A percentile compares a stretch with the other conserved stretches of the same genome.
Evolutionary conservation across 2,113 vertebrate genomes (phyloP).

Genomic region (Eulemur macaco): DNA sequence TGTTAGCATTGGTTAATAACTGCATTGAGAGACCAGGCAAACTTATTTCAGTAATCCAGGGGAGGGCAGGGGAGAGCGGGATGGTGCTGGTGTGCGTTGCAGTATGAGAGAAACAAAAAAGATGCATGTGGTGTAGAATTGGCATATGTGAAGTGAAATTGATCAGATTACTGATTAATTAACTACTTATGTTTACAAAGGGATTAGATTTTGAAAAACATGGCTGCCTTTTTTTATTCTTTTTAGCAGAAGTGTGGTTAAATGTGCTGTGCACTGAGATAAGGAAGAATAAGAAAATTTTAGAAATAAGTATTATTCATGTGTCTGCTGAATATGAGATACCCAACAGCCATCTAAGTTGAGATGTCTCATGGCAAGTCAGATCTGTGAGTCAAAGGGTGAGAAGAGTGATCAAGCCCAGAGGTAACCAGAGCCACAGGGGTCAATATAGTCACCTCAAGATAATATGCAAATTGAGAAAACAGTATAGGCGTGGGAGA

Average conservation of each 20-base stretch:
- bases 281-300: background rate
- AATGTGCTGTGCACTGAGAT: background rate
- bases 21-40: background rate
- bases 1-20: background rate
- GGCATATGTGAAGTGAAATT: background rate
- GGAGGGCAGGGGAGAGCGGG: no score
- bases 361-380: background rate
- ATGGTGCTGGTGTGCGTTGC: background rate
- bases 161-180: background rate
- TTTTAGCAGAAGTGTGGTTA: background rate
- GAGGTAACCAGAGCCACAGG: background rate
- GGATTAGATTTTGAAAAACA: background rate
- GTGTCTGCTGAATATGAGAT: background rate
- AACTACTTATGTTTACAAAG: background rate
- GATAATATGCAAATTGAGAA: background rate
- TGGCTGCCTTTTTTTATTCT: background rate
- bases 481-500: background rate
- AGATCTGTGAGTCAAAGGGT: background rate
- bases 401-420: background rate
- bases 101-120: background rate
- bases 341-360: background rate
- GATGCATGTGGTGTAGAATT: background rate
- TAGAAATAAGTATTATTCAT: background rate
- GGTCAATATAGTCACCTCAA: background rate
- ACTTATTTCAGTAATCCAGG: background rate